Conservation (phyloP, 2,888 invertebrate genomes). For the Cataglyphis rosenhaueri region DNA sequence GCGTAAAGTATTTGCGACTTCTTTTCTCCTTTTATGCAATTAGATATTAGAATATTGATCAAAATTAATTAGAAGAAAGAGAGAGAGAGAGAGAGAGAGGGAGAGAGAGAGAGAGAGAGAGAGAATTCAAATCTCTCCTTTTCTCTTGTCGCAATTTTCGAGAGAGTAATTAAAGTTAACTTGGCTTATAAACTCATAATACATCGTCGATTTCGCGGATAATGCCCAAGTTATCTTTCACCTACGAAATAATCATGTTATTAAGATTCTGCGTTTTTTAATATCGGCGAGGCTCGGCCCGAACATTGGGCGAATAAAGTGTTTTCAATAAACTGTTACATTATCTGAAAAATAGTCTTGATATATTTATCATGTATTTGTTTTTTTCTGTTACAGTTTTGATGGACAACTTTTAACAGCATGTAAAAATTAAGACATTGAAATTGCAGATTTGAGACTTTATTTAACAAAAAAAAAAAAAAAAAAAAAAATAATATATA, state of each 20-base stretch:
- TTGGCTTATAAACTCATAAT: conserved; percentile 13
- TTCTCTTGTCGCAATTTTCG: not conserved
- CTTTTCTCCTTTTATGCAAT: not conserved
- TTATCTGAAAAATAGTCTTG: conserved; percentile 78
- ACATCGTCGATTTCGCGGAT: conserved; percentile 78
- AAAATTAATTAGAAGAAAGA: not conserved
- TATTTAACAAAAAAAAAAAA: conserved; percentile 19
- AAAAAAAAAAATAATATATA: too few species aligned
- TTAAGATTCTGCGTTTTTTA: conserved; percentile 85
- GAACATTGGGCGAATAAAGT: conserved; percentile 80
- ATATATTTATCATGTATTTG: conserved; percentile 22
- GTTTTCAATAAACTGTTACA: conserved; percentile 85
- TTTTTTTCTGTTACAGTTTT: conserved; percentile 2
- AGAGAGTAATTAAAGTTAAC: not conserved
- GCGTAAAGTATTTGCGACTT: not conserved
- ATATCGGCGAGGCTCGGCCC: conserved; percentile 83
- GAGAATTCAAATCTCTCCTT: not conserved
- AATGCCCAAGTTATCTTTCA: conserved; percentile 79
- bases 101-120: not conserved
- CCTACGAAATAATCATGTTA: conserved; percentile 84
- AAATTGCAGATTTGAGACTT: not conserved
- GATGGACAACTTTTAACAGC: not conserved
- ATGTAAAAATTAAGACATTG: not conserved
- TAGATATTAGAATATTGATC: not conserved
- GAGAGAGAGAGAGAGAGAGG: not conserved